These are phyloP conservation scores for Cryptosula pallasiana DNA, from an alignment of 2,888 invertebrate species.

Conservation along the genomic window DNA sequence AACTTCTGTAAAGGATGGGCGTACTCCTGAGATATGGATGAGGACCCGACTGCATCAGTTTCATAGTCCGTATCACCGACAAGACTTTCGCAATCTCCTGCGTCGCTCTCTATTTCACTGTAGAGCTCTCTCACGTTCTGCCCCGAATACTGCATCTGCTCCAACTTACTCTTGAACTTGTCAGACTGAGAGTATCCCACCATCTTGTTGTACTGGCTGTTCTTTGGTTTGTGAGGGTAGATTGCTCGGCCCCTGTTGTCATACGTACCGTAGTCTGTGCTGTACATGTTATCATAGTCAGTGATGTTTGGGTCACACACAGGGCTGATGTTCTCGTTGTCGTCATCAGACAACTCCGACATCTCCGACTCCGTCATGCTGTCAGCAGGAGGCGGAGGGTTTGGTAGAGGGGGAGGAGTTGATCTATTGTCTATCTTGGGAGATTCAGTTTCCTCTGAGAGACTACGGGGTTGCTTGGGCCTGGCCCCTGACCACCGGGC, in stretches of 20 bases:
- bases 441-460: neutral
- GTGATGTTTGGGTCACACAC: slow-evolving; percentile 3
- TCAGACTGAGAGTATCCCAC: neutral
- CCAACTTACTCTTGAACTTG: slow-evolving; percentile 20
- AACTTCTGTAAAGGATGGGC: neutral
- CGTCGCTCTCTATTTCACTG: slow-evolving; percentile 33
- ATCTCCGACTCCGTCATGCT: neutral
- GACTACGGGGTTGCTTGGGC: neutral
- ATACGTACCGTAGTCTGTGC: slow-evolving; percentile 15
- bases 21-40: slow-evolving; percentile 55
- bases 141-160: slow-evolving; percentile 29
- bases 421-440: neutral
- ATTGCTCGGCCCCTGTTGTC: neutral
- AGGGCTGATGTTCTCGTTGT: slow-evolving; percentile 1
- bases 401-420: slow-evolving; percentile 7
- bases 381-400: neutral
- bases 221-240: neutral
- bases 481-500: neutral
- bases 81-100: slow-evolving; percentile 55
- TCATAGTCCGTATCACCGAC: slow-evolving; percentile 71
- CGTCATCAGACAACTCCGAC: slow-evolving; percentile 19
- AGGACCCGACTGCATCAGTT: slow-evolving; percentile 77
- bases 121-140: slow-evolving; percentile 22
- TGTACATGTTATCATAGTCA: slow-evolving; percentile 22
- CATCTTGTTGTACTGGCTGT: neutral